phyloP scores from a whole-genome alignment of 2,797 vertebrate genomes.

The Chaunax sp. region DNA sequence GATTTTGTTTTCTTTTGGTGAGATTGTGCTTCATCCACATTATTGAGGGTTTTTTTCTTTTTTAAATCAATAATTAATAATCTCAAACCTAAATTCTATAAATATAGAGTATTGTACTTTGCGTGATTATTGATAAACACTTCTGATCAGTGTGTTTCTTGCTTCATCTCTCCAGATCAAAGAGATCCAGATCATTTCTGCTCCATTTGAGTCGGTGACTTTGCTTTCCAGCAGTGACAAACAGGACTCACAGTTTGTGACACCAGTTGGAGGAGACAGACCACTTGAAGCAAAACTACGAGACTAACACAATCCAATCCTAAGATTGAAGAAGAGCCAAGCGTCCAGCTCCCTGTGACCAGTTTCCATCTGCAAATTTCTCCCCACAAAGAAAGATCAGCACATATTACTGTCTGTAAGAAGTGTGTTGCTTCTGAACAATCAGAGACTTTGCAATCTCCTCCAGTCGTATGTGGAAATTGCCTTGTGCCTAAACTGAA shows the following conservation, averaged over 20 bases:
- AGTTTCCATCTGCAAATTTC: constrained; percentile 87
- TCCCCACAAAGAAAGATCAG: constrained; percentile 85
- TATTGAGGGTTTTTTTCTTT: no score
- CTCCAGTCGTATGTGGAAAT: constrained; percentile 91
- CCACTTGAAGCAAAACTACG: constrained; percentile 91
- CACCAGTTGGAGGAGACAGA: constrained; percentile 92
- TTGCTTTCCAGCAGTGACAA: constrained; percentile 92
- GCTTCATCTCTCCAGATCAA: constrained; percentile 72
- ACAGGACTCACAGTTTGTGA: constrained; percentile 91
- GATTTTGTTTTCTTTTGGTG: no score
- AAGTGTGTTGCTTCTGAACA: constrained; percentile 95
- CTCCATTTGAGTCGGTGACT: constrained; percentile 89
- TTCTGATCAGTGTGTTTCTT: constrained; percentile 38
- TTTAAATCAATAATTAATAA: no score
- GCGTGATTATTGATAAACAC: neutral
- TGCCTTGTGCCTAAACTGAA: constrained; percentile 99
- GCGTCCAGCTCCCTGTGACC: constrained; percentile 80
- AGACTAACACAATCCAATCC: constrained; percentile 87
- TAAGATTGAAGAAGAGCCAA: constrained; percentile 86
- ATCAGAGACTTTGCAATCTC: constrained; percentile 95
- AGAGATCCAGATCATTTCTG: constrained; percentile 86
- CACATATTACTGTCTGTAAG: constrained; percentile 91
- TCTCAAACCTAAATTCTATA: no score
- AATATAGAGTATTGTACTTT: neutral
- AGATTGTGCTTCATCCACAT: no score